Base-by-base conservation (phyloP, 23 tunicate species). In the Trididemnum miniatum region DNA sequence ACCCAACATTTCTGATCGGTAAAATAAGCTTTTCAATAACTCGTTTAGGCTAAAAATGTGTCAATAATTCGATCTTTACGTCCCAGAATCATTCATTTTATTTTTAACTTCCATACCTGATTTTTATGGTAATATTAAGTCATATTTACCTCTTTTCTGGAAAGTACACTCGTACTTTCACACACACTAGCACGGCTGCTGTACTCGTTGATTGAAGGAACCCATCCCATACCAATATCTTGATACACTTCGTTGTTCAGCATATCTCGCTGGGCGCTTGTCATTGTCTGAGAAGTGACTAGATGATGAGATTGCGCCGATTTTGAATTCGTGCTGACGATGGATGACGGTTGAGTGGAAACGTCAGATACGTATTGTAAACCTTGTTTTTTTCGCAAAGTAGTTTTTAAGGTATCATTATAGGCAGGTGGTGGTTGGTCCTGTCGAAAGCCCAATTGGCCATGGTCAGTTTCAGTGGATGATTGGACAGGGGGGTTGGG, bases 211-310 rank as follows among this genome's bases (percentile, higher is more conserved):
- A 91, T 34, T 3, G 97, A 86, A 24, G 97, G 97, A 0, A 72
- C 97, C 97, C 97, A 91, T 0, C 85, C 97, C 91, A 91, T 82
- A 7, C 89, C 89, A 33, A 89, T 89, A 24, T 89, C 95, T 40
- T 84, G 84, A 77, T 80, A 89, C 29, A 87, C 95, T 32, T 84
- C 95, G 73, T 89, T 89, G 85, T 89, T 89, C 30, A 66, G 50
- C 64, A 36, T 50, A 65, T 89, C 95, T 9, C 95, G 75, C 20
- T 78, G 84, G 20, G 32, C 38, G 20, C 26, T 65, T 1, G 89
- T 80, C 91, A 91, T 86, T 71, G 27, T 22, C 18, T 35, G 36
- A 2, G 66, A 3, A 5, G 37, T 23, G 7, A 23, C 25, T 2
- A 71, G n/a, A n/a, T 74, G 60, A 7, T 36, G 75, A 7, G 25